These are phyloP conservation scores for Cecidostiba fungosa DNA, from an alignment of 2,888 invertebrate genomes.

Conservation along the genomic window DNA sequence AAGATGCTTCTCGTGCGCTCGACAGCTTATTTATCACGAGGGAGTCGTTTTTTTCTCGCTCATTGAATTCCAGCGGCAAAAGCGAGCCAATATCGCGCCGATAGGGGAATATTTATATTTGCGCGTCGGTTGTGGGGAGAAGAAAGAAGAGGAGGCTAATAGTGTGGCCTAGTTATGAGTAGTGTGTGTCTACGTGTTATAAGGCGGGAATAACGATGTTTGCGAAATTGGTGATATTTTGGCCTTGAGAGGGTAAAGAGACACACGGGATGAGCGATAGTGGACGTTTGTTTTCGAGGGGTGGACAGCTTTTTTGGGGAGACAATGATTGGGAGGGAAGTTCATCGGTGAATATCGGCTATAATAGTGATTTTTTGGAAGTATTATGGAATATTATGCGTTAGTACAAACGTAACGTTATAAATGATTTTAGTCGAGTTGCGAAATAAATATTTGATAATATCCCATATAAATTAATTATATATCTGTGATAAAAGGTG, in stretches of 20 bases:
- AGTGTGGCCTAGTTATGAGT: background rate
- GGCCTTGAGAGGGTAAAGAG: background rate
- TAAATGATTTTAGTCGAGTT: too few relatives aligned
- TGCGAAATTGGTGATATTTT: background rate
- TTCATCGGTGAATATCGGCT: too few relatives aligned
- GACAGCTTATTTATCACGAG: conserved; percentile 38
- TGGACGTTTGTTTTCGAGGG: background rate
- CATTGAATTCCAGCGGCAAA: background rate
- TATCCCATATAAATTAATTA: too few relatives aligned
- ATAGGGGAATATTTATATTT: conserved; percentile 29
- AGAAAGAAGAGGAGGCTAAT: background rate
- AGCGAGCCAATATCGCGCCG: background rate
- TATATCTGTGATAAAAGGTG: too few relatives aligned
- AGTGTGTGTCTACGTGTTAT: background rate
- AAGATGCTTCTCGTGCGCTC: background rate
- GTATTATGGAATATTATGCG: too few relatives aligned
- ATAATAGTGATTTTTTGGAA: too few relatives aligned
- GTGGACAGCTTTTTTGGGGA: background rate
- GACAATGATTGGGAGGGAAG: background rate
- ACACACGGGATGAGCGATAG: background rate
- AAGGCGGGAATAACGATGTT: background rate
- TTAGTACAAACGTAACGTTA: too few relatives aligned
- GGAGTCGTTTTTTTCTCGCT: background rate
- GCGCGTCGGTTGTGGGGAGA: background rate
- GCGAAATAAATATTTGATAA: too few relatives aligned